A percentile compares a stretch with the other conserved stretches of the same genome.
These are phyloP conservation scores for Lonchura striata DNA, from an alignment of 2,113 vertebrate genomes.

Conservation along the genomic window DNA sequence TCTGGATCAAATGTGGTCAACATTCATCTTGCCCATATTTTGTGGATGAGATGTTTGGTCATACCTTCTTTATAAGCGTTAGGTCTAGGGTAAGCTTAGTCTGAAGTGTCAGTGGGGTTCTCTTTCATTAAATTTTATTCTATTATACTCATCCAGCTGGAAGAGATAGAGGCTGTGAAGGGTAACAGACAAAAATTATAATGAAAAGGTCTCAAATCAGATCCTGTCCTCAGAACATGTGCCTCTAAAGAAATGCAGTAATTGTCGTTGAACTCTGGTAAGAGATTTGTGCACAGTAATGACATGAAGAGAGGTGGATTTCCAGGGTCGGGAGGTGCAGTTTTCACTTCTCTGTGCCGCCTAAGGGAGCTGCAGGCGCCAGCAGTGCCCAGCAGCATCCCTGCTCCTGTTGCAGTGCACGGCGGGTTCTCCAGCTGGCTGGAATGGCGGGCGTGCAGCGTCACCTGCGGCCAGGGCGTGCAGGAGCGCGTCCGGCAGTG, in stretches of 20 bases:
- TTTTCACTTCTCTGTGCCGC: background rate
- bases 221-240: background rate
- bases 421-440: slow-evolving; percentile 91
- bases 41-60: background rate
- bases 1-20: background rate
- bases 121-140: background rate
- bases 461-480: slow-evolving; percentile 85
- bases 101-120: background rate
- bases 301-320: accelerated
- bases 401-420: slow-evolving; percentile 78
- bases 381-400: background rate
- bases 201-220: background rate
- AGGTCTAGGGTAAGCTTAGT: background rate
- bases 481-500: slow-evolving; percentile 87
- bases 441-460: slow-evolving; percentile 87
- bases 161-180: background rate
- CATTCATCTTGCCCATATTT: background rate
- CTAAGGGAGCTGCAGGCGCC: background rate
- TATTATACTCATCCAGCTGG: background rate
- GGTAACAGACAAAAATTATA: background rate
- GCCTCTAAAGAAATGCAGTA: background rate
- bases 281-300: background rate
- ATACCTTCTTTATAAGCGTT: background rate
- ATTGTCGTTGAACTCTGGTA: background rate
- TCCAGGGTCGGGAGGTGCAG: background rate